Conservation (phyloP, 2,888 invertebrate species). For the Allygus modestus region DNA sequence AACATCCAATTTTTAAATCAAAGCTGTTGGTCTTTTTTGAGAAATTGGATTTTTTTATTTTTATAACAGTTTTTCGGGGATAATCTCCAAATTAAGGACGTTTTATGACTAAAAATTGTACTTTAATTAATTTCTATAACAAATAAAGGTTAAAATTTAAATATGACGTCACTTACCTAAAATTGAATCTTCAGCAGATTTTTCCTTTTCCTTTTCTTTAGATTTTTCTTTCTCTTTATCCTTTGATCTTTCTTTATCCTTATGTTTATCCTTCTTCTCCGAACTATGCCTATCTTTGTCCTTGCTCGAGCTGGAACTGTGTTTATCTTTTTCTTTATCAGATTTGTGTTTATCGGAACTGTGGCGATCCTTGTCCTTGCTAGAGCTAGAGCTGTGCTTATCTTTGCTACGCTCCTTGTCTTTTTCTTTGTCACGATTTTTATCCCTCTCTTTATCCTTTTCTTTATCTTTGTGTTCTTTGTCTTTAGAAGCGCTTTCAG, state of each 20-base stretch:
- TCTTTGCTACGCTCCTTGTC: slow-evolving; percentile 69
- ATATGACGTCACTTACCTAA: slow-evolving; percentile 5
- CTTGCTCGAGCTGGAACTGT: slow-evolving; percentile 73
- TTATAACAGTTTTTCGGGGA: too few relatives aligned
- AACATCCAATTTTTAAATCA: too few relatives aligned
- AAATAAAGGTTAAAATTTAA: too few relatives aligned
- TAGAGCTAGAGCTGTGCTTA: slow-evolving; percentile 68
- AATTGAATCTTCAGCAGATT: slow-evolving; percentile 60
- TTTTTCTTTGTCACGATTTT: slow-evolving; percentile 72
- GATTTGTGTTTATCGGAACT: slow-evolving; percentile 71
- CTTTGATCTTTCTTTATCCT: slow-evolving; percentile 73
- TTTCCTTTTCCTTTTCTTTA: slow-evolving; percentile 72
- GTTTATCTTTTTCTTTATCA: slow-evolving; percentile 73
- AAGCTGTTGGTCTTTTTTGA: too few relatives aligned
- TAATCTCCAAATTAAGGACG: too few relatives aligned
- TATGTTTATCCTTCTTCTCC: slow-evolving; percentile 71
- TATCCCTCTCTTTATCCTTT: slow-evolving; percentile 74
- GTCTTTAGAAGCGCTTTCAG: slow-evolving; percentile 65
- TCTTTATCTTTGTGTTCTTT: slow-evolving; percentile 70
- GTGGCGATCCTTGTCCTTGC: slow-evolving; percentile 69
- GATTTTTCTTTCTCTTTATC: slow-evolving; percentile 72
- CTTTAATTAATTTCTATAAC: too few relatives aligned
- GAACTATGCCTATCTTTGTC: slow-evolving; percentile 70
- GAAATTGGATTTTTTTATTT: too few relatives aligned
- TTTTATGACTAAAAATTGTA: too few relatives aligned